Evolutionary conservation across 2,113 vertebrate genomes (phyloP).

Genomic region (Tinamus guttatus): DNA sequence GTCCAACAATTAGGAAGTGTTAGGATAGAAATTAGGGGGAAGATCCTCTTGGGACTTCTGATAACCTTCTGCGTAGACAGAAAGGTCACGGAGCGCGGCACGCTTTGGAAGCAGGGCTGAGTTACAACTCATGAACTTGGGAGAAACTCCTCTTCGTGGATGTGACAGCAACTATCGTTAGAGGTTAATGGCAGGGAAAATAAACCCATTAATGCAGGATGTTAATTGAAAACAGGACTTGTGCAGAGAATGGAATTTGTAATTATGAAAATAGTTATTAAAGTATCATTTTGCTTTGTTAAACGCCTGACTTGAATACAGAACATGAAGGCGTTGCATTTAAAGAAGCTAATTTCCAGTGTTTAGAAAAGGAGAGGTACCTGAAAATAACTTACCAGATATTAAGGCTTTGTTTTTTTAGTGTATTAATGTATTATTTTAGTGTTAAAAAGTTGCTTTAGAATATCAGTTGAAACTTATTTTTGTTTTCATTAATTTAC

Average conservation of each 20-base stretch:
- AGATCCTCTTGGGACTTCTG: background rate
- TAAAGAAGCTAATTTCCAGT: background rate
- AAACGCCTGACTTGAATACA: background rate
- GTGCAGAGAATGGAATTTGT: background rate
- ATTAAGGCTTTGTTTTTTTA: background rate
- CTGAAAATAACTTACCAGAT: background rate
- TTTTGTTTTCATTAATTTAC: background rate
- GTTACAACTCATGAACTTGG: fast-evolving
- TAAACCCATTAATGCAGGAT: background rate
- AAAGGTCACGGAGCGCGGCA: fast-evolving
- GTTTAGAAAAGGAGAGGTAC: background rate
- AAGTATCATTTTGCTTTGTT: conserved; percentile 9
- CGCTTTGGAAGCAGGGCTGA: background rate
- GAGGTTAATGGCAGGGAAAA: background rate
- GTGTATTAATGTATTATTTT: background rate
- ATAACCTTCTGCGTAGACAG: background rate
- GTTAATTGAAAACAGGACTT: background rate
- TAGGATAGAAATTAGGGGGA: too few species aligned
- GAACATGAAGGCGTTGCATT: background rate
- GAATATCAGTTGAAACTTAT: background rate
- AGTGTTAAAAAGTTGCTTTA: fast-evolving
- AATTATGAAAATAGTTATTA: background rate
- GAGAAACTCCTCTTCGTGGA: background rate
- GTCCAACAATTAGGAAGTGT: background rate
- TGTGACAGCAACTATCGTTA: background rate